A percentile compares a stretch with the other conserved stretches of the same genome.
phyloP scores from a whole-genome alignment of 2,113 vertebrate species.

The Notothenia coriiceps region DNA sequence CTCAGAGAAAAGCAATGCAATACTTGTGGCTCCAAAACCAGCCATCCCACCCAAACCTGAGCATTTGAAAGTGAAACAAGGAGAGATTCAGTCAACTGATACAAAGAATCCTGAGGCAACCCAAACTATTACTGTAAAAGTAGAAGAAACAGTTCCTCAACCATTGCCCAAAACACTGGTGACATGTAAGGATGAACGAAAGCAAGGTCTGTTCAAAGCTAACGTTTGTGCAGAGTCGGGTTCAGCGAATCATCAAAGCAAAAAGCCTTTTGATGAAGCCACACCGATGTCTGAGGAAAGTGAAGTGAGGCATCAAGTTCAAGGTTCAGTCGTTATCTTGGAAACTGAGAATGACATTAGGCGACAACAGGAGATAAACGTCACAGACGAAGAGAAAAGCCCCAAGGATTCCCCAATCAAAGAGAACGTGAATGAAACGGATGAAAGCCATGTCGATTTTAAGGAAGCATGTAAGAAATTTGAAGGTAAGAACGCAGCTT shows the following conservation, averaged over 20 bases:
- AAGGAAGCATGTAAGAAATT: slow-evolving; percentile 71
- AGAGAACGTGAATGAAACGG: slow-evolving; percentile 34
- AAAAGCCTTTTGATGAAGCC: slow-evolving; percentile 1
- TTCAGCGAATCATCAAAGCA: slow-evolving; percentile 15
- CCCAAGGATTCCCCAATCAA: slow-evolving; percentile 6
- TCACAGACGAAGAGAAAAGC: slow-evolving; percentile 11
- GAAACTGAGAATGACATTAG: neutral
- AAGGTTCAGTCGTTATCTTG: neutral
- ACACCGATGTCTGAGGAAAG: slow-evolving; percentile 7
- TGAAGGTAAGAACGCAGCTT: slow-evolving; percentile 54
- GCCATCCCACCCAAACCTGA: slow-evolving; percentile 81
- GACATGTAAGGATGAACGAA: slow-evolving; percentile 24
- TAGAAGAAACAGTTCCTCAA: slow-evolving; percentile 34
- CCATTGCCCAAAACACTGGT: neutral
- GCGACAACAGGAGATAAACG: slow-evolving; percentile 9
- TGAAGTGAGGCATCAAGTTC: slow-evolving; percentile 11
- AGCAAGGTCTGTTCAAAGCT: slow-evolving; percentile 13
- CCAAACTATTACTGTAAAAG: slow-evolving; percentile 31
- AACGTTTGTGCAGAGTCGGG: neutral
- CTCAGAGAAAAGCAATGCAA: slow-evolving; percentile 57
- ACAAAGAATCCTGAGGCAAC: slow-evolving; percentile 69
- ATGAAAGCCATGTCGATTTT: slow-evolving; percentile 63
- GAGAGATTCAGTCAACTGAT: slow-evolving; percentile 79
- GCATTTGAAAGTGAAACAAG: slow-evolving; percentile 71
- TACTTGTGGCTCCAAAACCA: slow-evolving; percentile 73